A percentile compares a stretch with the other conserved stretches of the same genome.
These are phyloP conservation scores for Drosophila melanica DNA, from an alignment of 1,140 invertebrate genomes.

Conservation along the genomic window DNA sequence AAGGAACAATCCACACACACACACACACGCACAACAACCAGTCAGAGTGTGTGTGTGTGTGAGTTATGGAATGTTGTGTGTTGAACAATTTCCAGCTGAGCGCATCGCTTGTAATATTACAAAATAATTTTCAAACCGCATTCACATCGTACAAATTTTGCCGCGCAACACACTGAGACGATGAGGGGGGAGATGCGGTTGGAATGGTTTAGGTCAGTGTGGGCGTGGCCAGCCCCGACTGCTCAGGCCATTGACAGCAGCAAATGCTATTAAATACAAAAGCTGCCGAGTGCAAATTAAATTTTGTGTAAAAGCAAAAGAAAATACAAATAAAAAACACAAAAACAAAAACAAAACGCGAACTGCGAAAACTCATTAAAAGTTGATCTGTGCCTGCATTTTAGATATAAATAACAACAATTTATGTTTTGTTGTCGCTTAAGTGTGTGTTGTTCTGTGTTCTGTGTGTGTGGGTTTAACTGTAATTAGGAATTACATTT, in stretches of 20 bases:
- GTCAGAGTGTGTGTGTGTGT: constrained; percentile 11
- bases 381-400: constrained; percentile 63
- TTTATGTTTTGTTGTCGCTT: constrained; percentile 42
- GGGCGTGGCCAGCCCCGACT: constrained; percentile 22
- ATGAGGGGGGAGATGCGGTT: background rate
- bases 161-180: background rate
- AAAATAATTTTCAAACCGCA: constrained; percentile 78
- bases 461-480: constrained; percentile 19
- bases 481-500: constrained; percentile 39
- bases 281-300: constrained; percentile 66
- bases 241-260: constrained; percentile 48
- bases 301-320: constrained; percentile 57
- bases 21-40: constrained; percentile 7
- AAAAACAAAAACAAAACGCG: background rate
- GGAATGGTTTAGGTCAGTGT: background rate
- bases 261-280: constrained; percentile 46
- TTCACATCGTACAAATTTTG: constrained; percentile 46
- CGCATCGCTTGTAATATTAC: constrained; percentile 74
- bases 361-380: constrained; percentile 63
- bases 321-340: constrained; percentile 23
- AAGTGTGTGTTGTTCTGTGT: background rate
- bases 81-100: constrained; percentile 76
- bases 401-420: constrained; percentile 50
- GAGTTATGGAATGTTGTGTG: constrained; percentile 66
- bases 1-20: constrained; percentile 38